Conservation (phyloP, 2,888 invertebrate genomes). For the Volucella inflata region DNA sequence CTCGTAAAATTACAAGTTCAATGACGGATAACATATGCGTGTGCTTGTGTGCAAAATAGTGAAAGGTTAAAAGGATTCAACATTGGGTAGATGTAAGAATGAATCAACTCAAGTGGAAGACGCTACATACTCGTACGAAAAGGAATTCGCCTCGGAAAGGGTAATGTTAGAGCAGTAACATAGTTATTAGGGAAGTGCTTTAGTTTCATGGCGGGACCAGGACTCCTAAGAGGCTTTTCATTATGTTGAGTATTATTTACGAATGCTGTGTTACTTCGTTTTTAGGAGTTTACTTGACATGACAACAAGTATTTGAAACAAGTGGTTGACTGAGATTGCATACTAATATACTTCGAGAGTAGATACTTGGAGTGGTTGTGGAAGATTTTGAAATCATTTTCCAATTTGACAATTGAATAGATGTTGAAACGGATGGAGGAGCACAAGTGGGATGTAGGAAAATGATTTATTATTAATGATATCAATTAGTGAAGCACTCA, state of each 20-base stretch:
- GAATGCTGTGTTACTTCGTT: constrained; percentile 22
- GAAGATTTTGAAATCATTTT: constrained; percentile 10
- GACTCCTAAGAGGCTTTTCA: constrained; percentile 19
- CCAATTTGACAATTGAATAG: not conserved
- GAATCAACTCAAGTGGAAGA: constrained; percentile 40
- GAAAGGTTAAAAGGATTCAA: constrained; percentile 60
- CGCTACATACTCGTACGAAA: not conserved
- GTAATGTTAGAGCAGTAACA: constrained; percentile 17
- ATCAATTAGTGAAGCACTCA: constrained; percentile 9
- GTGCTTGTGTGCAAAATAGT: constrained; percentile 38
- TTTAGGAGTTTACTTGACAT: constrained; percentile 19
- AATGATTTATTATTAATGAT: not conserved
- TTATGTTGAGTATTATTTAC: constrained; percentile 46
- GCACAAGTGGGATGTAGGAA: no score
- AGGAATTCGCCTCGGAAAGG: not conserved
- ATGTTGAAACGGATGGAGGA: no score
- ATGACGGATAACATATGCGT: constrained; percentile 67
- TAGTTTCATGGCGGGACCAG: constrained; percentile 18
- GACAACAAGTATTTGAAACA: constrained; percentile 3
- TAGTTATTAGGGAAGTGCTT: constrained; percentile 43
- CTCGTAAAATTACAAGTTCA: constrained; percentile 64
- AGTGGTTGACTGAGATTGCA: not conserved
- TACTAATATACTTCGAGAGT: no score
- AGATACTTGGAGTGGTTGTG: not conserved
- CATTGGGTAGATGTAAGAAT: constrained; percentile 29